phyloP scores from a whole-genome alignment of 30 jellyfish, hydroid and myxozoan species.

The Rhopilema esculentum region DNA sequence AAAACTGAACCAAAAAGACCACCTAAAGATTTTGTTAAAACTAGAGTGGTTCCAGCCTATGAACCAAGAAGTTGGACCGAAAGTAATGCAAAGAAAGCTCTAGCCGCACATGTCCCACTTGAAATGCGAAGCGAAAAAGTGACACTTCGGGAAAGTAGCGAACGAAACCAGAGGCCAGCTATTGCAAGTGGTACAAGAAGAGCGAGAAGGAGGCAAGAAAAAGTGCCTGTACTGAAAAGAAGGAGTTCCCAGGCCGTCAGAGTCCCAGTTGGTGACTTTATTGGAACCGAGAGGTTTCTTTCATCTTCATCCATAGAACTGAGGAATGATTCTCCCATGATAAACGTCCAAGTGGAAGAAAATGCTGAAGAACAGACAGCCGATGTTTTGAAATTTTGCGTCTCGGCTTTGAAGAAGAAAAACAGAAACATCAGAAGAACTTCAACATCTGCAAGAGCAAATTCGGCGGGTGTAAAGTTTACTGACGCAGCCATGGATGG shows the following conservation, averaged over 20 bases:
- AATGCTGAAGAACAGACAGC: slow-evolving; percentile 5
- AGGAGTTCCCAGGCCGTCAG: slow-evolving; percentile 25
- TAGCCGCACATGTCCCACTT: background rate
- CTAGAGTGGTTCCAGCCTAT: slow-evolving; percentile 52
- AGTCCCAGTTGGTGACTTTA: slow-evolving; percentile 47
- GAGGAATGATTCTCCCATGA: background rate
- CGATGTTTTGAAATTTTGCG: slow-evolving; percentile 31
- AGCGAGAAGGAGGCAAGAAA: background rate
- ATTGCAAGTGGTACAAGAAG: background rate
- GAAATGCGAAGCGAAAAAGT: slow-evolving; percentile 13
- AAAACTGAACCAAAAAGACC: background rate
- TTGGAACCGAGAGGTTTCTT: background rate
- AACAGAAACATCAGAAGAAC: slow-evolving; percentile 2
- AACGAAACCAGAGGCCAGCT: background rate
- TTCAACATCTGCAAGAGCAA: background rate
- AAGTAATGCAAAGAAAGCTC: background rate
- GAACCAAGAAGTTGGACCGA: background rate
- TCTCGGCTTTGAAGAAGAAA: slow-evolving; percentile 56
- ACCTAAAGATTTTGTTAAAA: slow-evolving; percentile 18
- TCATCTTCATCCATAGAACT: slow-evolving; percentile 23
- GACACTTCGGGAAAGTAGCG: slow-evolving; percentile 4
- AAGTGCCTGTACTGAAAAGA: background rate
- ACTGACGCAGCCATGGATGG: background rate
- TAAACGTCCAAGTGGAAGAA: background rate
- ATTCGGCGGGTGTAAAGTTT: background rate